These are phyloP conservation scores for Etia nguti DNA, from an alignment of 2,113 vertebrate species.

Conservation along the genomic window DNA sequence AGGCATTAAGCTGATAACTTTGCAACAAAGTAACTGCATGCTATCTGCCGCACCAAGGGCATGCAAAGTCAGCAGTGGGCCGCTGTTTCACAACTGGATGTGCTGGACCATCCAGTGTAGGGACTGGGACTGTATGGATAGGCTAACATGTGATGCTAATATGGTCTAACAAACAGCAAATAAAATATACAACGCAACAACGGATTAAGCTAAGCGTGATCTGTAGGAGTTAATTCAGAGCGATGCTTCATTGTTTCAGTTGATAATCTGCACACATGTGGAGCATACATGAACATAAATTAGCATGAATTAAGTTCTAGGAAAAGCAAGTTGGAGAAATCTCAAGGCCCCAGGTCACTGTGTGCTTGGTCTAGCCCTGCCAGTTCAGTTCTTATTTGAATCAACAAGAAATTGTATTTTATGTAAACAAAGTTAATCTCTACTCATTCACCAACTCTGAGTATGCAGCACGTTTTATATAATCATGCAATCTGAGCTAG, in stretches of 20 bases:
- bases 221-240: neutral
- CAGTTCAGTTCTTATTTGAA: neutral
- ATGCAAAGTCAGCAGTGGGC: conserved; percentile 5
- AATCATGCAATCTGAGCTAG: neutral
- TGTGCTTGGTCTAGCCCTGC: neutral
- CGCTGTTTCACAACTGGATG: neutral
- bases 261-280: neutral
- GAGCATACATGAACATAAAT: neutral
- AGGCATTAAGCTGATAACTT: conserved; percentile 17
- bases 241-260: neutral
- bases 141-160: neutral
- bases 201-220: neutral
- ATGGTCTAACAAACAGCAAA: neutral
- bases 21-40: conserved; percentile 1
- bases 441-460: neutral
- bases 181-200: neutral
- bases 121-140: neutral
- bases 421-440: neutral
- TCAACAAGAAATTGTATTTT: neutral
- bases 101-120: neutral
- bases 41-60: neutral
- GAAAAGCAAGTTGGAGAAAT: neutral
- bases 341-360: neutral
- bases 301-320: neutral
- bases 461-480: neutral